Evolutionary conservation across 2,113 vertebrate species (phyloP).

Genomic region (Centropus bengalensis): DNA sequence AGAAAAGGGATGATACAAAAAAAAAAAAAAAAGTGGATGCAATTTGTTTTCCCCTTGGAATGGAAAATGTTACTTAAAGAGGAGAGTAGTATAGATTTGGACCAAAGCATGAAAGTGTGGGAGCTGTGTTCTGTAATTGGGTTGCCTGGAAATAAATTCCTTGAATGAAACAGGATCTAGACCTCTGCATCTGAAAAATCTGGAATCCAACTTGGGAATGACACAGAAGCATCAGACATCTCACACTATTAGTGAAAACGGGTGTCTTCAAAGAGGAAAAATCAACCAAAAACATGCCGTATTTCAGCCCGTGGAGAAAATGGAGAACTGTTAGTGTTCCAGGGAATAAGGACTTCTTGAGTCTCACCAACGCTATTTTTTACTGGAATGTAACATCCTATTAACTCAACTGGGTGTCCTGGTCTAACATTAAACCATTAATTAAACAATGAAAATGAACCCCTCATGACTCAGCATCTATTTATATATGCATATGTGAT

Average conservation of each 20-base stretch:
- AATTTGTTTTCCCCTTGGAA: background rate
- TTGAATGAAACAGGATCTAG: background rate
- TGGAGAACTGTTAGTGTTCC: background rate
- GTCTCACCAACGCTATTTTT: rapidly evolving
- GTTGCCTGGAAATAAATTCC: slow-evolving; percentile 1
- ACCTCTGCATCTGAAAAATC: background rate
- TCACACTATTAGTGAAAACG: background rate
- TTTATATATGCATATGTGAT: background rate
- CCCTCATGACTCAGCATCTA: background rate
- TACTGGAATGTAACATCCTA: background rate
- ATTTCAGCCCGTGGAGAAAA: background rate
- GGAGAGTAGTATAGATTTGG: background rate
- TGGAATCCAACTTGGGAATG: background rate
- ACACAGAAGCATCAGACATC: background rate
- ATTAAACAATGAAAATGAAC: background rate
- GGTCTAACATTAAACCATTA: background rate
- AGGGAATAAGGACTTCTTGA: background rate
- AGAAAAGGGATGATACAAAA: background rate
- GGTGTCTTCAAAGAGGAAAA: background rate
- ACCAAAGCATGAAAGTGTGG: background rate
- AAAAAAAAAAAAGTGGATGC: background rate
- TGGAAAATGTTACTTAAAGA: background rate
- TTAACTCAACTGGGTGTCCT: background rate
- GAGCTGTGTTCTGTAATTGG: background rate
- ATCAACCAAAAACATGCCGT: background rate